phyloP scores from a whole-genome alignment of 2,888 invertebrate species.

The Tinea trinotella region DNA sequence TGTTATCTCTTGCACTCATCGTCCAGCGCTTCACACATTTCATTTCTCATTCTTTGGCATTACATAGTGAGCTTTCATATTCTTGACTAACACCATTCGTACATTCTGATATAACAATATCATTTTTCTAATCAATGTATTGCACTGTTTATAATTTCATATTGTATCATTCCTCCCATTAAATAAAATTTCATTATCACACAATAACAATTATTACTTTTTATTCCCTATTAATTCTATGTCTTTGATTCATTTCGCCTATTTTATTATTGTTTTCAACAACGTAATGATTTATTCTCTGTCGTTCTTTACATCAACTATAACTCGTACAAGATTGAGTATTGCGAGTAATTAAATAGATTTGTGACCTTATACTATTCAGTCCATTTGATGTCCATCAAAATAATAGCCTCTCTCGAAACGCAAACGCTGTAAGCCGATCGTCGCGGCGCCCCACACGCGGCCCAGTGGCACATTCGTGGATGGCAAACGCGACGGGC shows the following conservation, averaged over 20 bases:
- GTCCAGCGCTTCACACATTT: slow-evolving; percentile 1
- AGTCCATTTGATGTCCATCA: slow-evolving; percentile 50
- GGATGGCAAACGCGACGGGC: slow-evolving; percentile 36
- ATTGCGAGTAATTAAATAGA: slow-evolving; percentile 21
- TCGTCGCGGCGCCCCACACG: background rate
- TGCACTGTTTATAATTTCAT: slow-evolving; percentile 1
- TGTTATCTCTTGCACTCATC: background rate
- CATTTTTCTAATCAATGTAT: slow-evolving; percentile 4
- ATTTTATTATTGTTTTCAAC: background rate
- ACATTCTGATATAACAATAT: slow-evolving; percentile 7
- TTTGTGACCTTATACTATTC: slow-evolving; percentile 67
- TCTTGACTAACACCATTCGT: background rate
- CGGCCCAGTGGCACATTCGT: background rate
- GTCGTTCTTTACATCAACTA: background rate
- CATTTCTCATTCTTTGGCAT: slow-evolving; percentile 55
- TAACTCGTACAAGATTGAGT: slow-evolving; percentile 1
- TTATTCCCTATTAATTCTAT: background rate
- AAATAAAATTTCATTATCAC: slow-evolving; percentile 11
- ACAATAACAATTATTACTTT: background rate
- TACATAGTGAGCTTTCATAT: slow-evolving; percentile 62
- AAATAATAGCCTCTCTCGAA: slow-evolving; percentile 66
- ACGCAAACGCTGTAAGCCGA: slow-evolving; percentile 31
- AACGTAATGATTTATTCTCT: background rate
- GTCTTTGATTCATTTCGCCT: background rate
- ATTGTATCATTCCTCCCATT: background rate